Conservation (phyloP, 2,888 invertebrate genomes). For the Polyommatus iphigenia region DNA sequence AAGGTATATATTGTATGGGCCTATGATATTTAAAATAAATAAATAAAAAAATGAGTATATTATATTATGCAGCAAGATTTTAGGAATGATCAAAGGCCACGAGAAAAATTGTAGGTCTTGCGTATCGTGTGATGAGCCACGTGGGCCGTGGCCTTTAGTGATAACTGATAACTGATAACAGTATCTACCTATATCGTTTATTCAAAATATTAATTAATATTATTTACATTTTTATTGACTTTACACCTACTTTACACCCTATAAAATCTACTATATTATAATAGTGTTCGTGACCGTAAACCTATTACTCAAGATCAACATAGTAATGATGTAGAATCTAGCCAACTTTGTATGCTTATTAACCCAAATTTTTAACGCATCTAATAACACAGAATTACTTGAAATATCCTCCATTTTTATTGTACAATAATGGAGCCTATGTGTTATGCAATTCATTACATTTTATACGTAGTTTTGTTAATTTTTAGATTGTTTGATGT, state of each 20-base stretch:
- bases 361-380: conserved; percentile 1
- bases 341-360: conserved; percentile 10
- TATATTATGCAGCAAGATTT: neutral
- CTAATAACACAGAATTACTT: neutral
- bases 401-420: neutral
- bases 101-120: neutral
- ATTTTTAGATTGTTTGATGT: neutral
- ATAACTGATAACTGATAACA: too few species aligned
- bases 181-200: too few species aligned
- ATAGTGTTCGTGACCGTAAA: neutral
- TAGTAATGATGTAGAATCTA: neutral
- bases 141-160: neutral
- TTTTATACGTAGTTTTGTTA: neutral
- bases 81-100: neutral
- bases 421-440: neutral
- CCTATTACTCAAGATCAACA: neutral
- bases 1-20: too few species aligned
- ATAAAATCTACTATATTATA: neutral
- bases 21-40: too few species aligned
- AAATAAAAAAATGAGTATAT: too few species aligned
- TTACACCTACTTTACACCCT: neutral
- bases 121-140: neutral
- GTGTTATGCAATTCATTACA: neutral
- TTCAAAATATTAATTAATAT: neutral
- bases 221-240: neutral